Evolutionary conservation across 2,888 invertebrate genomes (phyloP).

Genomic region (Mesoligia furuncula): DNA sequence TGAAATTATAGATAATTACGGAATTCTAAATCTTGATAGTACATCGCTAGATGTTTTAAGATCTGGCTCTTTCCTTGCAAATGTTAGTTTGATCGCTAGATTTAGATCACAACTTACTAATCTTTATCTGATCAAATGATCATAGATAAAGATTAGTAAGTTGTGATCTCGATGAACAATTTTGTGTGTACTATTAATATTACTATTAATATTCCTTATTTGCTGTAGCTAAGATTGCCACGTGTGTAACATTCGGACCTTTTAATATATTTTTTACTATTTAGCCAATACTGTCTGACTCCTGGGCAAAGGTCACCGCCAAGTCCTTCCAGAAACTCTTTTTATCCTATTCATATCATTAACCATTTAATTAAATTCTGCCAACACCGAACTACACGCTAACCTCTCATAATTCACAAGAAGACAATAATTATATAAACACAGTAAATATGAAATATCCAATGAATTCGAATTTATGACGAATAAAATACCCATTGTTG

Average conservation of each 20-base stretch:
- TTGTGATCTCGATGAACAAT: neutral
- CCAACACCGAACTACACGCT: neutral
- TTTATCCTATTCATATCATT: neutral
- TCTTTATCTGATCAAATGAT: no score
- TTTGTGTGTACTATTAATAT: no score
- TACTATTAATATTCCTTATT: no score
- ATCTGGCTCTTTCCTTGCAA: neutral
- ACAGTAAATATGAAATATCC: neutral
- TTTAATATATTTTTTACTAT: neutral
- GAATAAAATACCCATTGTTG: constrained; percentile 27
- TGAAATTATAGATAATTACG: neutral
- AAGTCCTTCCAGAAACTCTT: neutral
- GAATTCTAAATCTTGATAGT: neutral
- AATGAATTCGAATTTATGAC: constrained; percentile 27
- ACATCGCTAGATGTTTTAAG: neutral
- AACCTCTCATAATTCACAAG: neutral
- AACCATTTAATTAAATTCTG: neutral
- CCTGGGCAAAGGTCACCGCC: neutral
- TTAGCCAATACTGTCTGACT: neutral
- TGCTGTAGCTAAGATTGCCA: no score
- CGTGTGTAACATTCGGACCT: neutral
- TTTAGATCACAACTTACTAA: no score
- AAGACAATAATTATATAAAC: constrained; percentile 9
- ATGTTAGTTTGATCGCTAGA: neutral
- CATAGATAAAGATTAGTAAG: no score